phyloP scores from a whole-genome alignment of 2,113 vertebrate genomes.

The Willisornis vidua region DNA sequence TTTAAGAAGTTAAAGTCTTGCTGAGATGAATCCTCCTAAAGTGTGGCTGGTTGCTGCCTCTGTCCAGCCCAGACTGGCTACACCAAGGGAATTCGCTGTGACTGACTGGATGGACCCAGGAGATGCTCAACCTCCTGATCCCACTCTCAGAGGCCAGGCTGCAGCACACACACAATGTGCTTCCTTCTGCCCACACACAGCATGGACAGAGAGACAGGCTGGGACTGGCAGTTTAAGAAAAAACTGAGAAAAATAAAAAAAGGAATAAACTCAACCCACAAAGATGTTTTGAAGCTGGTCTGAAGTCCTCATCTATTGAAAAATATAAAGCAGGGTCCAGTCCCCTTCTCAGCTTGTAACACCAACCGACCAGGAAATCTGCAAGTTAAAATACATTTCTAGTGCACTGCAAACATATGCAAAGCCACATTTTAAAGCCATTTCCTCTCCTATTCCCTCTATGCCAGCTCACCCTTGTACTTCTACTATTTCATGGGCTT shows the following conservation, averaged over 20 bases:
- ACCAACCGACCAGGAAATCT: not conserved
- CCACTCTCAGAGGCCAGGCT: not conserved
- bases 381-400: not conserved
- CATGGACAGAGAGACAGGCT: not conserved
- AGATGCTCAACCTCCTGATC: not conserved
- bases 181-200: not conserved
- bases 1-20: not conserved
- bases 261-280: not conserved
- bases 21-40: not conserved
- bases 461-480: not conserved
- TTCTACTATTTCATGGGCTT: not conserved
- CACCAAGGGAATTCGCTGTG: not conserved
- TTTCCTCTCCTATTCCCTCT: not conserved
- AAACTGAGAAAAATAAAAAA: not conserved
- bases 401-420: not conserved
- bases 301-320: not conserved
- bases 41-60: not conserved
- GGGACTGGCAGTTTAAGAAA: not conserved
- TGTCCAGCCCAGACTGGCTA: not conserved
- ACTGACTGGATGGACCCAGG: not conserved
- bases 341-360: not conserved
- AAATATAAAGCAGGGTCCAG: not conserved
- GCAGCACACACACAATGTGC: rapidly evolving
- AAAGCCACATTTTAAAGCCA: not conserved
- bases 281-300: not conserved